Evolutionary conservation across 1,140 invertebrate genomes (phyloP), one percentile per base, ranked within the genome.

Genomic region (Lordiphosa clarofinis): DNA sequence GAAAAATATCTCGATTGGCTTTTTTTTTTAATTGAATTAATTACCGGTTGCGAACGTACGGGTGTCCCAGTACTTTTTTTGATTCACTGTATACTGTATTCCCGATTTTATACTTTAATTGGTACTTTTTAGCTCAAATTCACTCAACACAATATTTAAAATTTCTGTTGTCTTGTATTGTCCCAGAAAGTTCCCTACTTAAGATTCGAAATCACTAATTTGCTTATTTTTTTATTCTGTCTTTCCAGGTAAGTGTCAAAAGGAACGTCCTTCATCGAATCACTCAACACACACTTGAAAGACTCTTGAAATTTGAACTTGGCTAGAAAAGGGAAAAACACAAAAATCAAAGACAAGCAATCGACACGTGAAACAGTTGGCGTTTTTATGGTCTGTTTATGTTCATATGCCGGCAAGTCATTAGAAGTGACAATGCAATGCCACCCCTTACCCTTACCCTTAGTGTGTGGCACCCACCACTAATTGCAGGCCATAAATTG

Each of bases 341-440:
- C 15, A 24, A 24, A 8, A 46, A 64, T 36, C 13, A 24, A 67
- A 49, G 42, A 50, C 42, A 52, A 11, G 37, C 44, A 73, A 61
- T 73, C 54, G 71, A 78, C 67, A 64, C 63, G 61, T 66, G 5
- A 43, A 49, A 61, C 60, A 48, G 61, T 65, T 58, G 69, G 46
- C 55, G 57, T 73, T 82, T 81, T 82, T 72, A 82, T 84, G 67
- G 78, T 43, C 68, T 76, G 76, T 84, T 82, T 82, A 81, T 81
- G 75, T 60, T 56, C 72, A 63, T 56, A 56, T 54, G 66, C 43
- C 52, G 73, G 31, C 72, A 72, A 76, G 72, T 82, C 76, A 81
- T 81, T 81, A 76, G 69, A 82, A 78, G 76, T 81, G 76, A 76
- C 78, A 81, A 82, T 84, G 67, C 76, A 72, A 81, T 81, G 67